Base-by-base conservation (phyloP, 37 sponge, comb jelly and placozoan genomes). In the Crambe crambe region DNA sequence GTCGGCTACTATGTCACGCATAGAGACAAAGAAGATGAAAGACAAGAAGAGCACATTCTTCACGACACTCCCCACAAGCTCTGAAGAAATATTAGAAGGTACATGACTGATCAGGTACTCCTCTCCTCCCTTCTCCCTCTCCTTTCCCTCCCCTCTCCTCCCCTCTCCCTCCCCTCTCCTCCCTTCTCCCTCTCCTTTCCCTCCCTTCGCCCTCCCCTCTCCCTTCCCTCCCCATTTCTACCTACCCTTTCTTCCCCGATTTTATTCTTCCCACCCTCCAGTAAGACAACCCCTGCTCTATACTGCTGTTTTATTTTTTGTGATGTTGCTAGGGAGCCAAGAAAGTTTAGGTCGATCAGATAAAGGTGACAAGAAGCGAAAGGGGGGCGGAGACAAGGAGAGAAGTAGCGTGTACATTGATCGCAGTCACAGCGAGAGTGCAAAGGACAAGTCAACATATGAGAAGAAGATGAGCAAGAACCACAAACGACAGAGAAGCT, bases 401-500 rank as follows among this genome's bases (percentile, higher is more conserved):
- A 58, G 85, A 21, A 73, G 58, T 35, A 85, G 86, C 18, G 27
- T 84, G 56, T 56, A 68, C 68, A 34, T 77, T 8, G 85, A 85
- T 36, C 70, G 78, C n/a, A 54, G 42, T 25, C 37, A 35, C 21
- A 77, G 80, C 60, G 80, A 75, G 36, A 0, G 30, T 34, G 44
- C 57, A 20, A 56, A 68, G 58, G 72, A 42, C 40, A 68, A 42
- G 51, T 10, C 27, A 6, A 44, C 56, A n/a, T 22, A 37, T 5
- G 57, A 38, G 8, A 72, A 72, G 65, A 81, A 61, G 62, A 38
- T 62, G 66, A 30, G 58, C 30, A 76, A 72, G 34, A 78, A 74
- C 23, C 95, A 94, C 78, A 79, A 76, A 62, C 70, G 95, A 61
- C 81, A 84, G 54, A 62, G 84, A 68, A 87, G 89, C 58, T 87